Conservation (phyloP, 2,113 vertebrate genomes). For the Dasyornis broadbenti region DNA sequence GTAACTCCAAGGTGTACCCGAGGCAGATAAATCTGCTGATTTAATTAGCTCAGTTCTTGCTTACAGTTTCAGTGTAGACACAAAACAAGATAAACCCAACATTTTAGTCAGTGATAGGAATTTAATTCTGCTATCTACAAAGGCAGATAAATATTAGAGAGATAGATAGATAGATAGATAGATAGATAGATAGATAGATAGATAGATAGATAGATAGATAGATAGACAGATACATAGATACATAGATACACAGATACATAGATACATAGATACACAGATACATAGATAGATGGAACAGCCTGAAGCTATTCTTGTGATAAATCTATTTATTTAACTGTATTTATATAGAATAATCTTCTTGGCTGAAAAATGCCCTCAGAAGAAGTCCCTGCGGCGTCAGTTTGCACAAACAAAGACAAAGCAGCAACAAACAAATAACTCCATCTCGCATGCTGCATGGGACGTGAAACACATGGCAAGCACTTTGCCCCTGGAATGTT, state of each 20-base stretch:
- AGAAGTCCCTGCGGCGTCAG: conserved; percentile 57
- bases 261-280: not conserved
- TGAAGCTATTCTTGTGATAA: conserved; percentile 15
- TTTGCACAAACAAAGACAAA: conserved; percentile 57
- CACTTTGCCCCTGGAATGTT: conserved; percentile 4
- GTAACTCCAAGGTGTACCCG: not conserved
- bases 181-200: not conserved
- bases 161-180: not conserved
- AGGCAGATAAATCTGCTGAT: not conserved
- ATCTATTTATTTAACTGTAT: conserved; percentile 48
- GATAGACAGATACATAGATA: not conserved
- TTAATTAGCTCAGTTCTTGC: conserved; percentile 13
- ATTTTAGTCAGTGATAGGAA: not conserved
- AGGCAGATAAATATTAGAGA: not conserved
- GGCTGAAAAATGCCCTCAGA: conserved; percentile 53
- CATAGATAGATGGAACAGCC: not conserved
- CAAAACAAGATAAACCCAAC: not conserved
- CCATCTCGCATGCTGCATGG: not conserved
- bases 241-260: not conserved
- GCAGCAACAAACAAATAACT: conserved; percentile 63
- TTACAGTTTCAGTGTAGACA: conserved; percentile 44
- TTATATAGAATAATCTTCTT: conserved; percentile 52
- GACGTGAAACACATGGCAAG: conserved; percentile 39
- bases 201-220: not conserved
- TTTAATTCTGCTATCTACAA: conserved; percentile 27